Base-by-base conservation (phyloP, 2,797 vertebrate genomes). In the Rhynchonycteris naso region DNA sequence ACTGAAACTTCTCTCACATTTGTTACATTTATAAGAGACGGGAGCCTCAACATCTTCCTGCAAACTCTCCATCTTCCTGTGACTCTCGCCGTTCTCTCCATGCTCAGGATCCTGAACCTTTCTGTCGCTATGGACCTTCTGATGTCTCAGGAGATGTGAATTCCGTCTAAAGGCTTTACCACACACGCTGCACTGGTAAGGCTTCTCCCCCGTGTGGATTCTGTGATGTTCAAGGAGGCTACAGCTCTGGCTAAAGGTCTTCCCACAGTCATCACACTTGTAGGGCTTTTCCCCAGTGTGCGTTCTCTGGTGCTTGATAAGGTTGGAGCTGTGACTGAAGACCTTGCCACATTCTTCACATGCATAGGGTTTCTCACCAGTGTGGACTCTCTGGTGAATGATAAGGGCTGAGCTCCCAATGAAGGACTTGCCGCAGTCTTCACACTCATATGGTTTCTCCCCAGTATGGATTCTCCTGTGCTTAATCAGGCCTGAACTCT, bases 131-230 rank as follows among this genome's bases (percentile, higher is more conserved):
- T 96, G 97, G 91, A 90, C 47, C 91, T 89, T 89, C 63, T 95
- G 96, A 30, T 97, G 97, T 83, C 95, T 87, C 47, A 93, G 47
- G 78, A 97, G 96, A 83, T 96, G 91, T 24, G 95, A 97, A 75
- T 82, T 97, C 14, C 95, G 66, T 82, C 95, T 69, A 52, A 97
- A 97, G 43, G 96, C 91, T 68, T 96, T 97, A 28, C 89, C 58
- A 10, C 97, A 97, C 47, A 38, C 1, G 6, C 5, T 50, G 47
- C 97, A 97, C 43, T 52, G 85, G 71, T 83, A 96, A 0, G 97
- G 97, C 61, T 96, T 97, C 92, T 97, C 97, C 35, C 97, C 96
- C 0, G 96, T 97, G 52, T 98, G 97, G n/a, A 97, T 97, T 76
- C 18, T 97, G 68, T 90, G 95, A 75, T 98, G 97, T 56, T 97